Base-by-base conservation (phyloP, 2,888 invertebrate species). In the Epirrita christyi region DNA sequence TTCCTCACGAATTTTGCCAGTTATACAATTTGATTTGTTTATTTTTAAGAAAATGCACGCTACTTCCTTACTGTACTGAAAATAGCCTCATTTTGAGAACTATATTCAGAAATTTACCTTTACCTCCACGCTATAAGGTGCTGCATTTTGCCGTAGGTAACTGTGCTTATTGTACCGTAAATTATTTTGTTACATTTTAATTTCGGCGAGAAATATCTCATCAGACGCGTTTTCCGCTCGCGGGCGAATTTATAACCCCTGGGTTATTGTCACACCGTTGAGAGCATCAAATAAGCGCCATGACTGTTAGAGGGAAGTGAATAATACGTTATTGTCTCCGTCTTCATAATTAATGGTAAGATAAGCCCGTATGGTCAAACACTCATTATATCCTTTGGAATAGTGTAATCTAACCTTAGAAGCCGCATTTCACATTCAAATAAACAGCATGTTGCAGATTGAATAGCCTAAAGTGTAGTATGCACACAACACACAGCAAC, bases 181-280 rank as follows among this genome's bases (percentile, higher is more conserved):
- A 78, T 80, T 78, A 83, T 82, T 80, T 71, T 70, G 80, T 83
- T 81, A 81, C 78, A 73, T 81, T 82, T 83, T 83, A 81, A 83
- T 82, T 83, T 83, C 70, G 54, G 55, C 62, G 71, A 71, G 72
- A 70, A 80, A 81, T 77, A 77, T 81, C 81, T 78, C 81, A 82
- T 83, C 80, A 68, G 55, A 37, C 14, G 32, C 42, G 60, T 52
- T 66, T 63, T 61, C 64, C 63, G 63, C 60, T 57, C 38, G 52
- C 55, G 45, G 46, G 14, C 11, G 51, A 59, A 68, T 69, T 69
- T 66, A 68, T 61, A 62, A 61, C 63, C 42, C 13, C 37, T 43
- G 56, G n/a, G 43, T 32, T 29, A 28, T 36, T n/a, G 29, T 53
- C 15, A 50, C 51, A 52, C 55, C 14, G 50, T 14, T 32, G 4